Base-by-base conservation (phyloP, 2,113 vertebrate species). In the Centropus unirufus region DNA sequence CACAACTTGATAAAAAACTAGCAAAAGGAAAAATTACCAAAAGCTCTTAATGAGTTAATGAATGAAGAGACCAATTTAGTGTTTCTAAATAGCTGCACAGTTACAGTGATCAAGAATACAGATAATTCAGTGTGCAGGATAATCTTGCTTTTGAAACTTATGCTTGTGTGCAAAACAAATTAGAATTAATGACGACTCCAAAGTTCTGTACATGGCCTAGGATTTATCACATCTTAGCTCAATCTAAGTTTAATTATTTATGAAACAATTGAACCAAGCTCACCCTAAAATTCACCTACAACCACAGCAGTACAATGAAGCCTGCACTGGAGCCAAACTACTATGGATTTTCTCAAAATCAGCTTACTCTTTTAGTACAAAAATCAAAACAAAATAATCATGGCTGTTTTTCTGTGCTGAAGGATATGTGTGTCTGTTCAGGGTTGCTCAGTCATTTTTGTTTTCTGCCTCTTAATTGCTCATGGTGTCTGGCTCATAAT, bases 11-110 rank as follows among this genome's bases (percentile, higher is more conserved):
- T 76, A 62, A 94, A 82, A 95, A 91, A 24, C 18, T 76, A 79
- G 11, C 62, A 63, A 94, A 85, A 93, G 20, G 32, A 93, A 91
- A 75, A 83, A 73, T 30, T 93, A 30, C 22, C 62, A 61, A 83
- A 79, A 93, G 27, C 26, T 85, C 40, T 73, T 79, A 73, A 83
- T 36, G 40, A 85, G 61, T 61, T 36, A 64, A 55, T 64, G 40
- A 79, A 89, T 24, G 23, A 90, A 89, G 11, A 55, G 18, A 22
- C 21, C 12, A 66, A 3, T 62, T 81, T 42, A 44, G 24, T 67
- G 29, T 64, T 91, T 90, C 72, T 93, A 88, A 85, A 44, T 87
- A 82, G 57, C 21, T 52, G 10, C 26, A 47, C n/a, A 76, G 59
- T 49, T 32, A 72, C 22, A 54, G 49, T 73, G 69, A 75, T 89